Percentiles rank a stretch among this genome's conserved stretches.
phyloP scores from a whole-genome alignment of 2,888 invertebrate genomes.

The Geophilus truncorum region DNA sequence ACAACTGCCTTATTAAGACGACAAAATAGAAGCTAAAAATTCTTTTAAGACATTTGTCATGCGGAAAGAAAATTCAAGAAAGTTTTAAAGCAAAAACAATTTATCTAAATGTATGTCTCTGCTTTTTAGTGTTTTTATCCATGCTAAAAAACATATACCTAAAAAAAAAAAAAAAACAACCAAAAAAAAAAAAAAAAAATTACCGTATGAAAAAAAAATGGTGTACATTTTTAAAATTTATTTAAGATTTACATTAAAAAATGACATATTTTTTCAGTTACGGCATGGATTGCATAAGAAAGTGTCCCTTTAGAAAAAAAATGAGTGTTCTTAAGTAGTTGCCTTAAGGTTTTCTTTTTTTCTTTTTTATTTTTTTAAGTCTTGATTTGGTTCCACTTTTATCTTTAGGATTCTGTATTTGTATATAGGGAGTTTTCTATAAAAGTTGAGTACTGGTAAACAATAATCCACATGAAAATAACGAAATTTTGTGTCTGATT shows the following conservation, averaged over 20 bases:
- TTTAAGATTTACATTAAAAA: neutral
- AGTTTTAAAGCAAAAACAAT: neutral
- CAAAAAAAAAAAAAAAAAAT: neutral
- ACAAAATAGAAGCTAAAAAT: neutral
- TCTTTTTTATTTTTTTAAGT: neutral
- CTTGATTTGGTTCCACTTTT: neutral
- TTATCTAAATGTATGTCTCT: conserved; percentile 11
- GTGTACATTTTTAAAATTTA: neutral
- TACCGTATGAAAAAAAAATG: neutral
- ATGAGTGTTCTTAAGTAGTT: conserved; percentile 10
- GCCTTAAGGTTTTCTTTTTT: neutral
- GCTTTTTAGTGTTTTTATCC: conserved; percentile 16
- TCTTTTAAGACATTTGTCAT: neutral
- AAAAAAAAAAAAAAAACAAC: neutral
- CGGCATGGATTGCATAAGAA: neutral
- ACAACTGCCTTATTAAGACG: conserved; percentile 1
- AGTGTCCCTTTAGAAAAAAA: neutral
- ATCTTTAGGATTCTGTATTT: conserved; percentile 14
- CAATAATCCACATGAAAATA: neutral
- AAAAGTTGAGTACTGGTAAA: conserved; percentile 4
- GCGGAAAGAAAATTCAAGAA: neutral
- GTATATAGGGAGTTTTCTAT: conserved; percentile 20
- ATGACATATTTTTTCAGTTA: conserved; percentile 5
- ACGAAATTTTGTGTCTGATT: neutral
- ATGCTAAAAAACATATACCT: neutral